phyloP scores from a whole-genome alignment of 2,797 vertebrate species.

The Ptychadena robeensis region DNA sequence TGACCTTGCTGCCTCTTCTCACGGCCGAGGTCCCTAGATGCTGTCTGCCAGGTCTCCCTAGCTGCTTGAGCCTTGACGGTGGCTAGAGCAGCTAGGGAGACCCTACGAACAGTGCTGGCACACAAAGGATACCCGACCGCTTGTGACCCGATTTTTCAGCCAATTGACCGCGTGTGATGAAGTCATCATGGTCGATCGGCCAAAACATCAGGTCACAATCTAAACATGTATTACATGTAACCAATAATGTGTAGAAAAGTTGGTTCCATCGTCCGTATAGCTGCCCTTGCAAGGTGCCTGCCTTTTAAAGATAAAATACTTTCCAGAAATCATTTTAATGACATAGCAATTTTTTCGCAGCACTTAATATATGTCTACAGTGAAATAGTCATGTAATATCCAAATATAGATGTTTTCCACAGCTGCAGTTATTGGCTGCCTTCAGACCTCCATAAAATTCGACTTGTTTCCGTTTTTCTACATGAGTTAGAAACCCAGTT shows the following conservation, averaged over 20 bases:
- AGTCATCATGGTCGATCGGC: no score
- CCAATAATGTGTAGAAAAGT: neutral
- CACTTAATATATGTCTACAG: slow-evolving; percentile 26
- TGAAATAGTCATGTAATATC: slow-evolving; percentile 45
- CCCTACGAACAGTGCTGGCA: no score
- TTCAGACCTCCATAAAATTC: slow-evolving; percentile 42
- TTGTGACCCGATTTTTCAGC: no score
- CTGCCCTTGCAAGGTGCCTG: neutral
- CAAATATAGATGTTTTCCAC: slow-evolving; percentile 51
- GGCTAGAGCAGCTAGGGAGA: no score
- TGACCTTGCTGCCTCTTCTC: no score
- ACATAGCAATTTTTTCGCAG: slow-evolving; percentile 40
- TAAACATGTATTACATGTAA: no score
- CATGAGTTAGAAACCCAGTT: slow-evolving; percentile 48
- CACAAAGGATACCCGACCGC: no score
- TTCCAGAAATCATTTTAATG: slow-evolving; percentile 33
- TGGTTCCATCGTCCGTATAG: neutral
- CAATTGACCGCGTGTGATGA: no score
- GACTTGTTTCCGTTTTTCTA: slow-evolving; percentile 46
- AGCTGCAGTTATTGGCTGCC: slow-evolving; percentile 9
- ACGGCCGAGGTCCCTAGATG: no score
- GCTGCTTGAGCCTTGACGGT: no score
- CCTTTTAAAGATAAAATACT: slow-evolving; percentile 8
- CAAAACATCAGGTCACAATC: no score
- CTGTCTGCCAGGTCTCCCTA: no score